Evolutionary conservation across 2,888 invertebrate genomes (phyloP).

Genomic region (Dicyrtomina minuta): DNA sequence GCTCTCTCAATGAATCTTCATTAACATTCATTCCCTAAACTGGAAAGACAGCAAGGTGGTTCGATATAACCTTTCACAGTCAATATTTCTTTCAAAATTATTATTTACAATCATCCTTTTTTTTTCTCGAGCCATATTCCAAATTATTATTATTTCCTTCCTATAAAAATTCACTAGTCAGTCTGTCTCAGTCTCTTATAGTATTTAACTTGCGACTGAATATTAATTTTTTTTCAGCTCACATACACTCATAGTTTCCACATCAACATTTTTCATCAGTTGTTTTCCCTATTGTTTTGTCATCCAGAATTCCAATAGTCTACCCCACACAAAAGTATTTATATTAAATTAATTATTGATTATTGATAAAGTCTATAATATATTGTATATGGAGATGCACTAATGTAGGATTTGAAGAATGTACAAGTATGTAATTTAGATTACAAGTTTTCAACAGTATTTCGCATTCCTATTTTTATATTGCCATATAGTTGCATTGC

Average conservation of each 20-base stretch:
- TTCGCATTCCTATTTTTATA: too few relatives aligned
- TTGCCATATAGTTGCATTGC: too few relatives aligned
- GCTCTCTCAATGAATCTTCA: slow-evolving; percentile 33
- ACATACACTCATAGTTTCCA: background rate
- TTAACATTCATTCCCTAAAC: slow-evolving; percentile 25
- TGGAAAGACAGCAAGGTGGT: slow-evolving; percentile 27
- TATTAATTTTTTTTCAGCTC: background rate
- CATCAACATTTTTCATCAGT: slow-evolving; percentile 17
- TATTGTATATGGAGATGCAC: too few relatives aligned
- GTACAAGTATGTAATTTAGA: too few relatives aligned
- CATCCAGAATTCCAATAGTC: background rate
- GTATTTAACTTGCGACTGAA: too few relatives aligned
- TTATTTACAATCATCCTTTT: slow-evolving; percentile 24
- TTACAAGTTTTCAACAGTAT: too few relatives aligned
- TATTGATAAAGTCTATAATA: too few relatives aligned
- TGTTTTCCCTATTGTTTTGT: slow-evolving; percentile 19
- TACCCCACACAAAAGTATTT: too few relatives aligned
- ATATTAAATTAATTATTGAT: too few relatives aligned
- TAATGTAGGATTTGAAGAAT: too few relatives aligned
- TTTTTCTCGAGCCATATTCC: background rate
- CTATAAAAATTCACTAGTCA: background rate
- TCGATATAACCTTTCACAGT: slow-evolving; percentile 27
- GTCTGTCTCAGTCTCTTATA: too few relatives aligned
- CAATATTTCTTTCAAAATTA: slow-evolving; percentile 29
- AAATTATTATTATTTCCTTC: background rate